These are phyloP conservation scores for Aegotheles bennettii DNA, from an alignment of 2,113 vertebrate genomes.

Conservation along the genomic window DNA sequence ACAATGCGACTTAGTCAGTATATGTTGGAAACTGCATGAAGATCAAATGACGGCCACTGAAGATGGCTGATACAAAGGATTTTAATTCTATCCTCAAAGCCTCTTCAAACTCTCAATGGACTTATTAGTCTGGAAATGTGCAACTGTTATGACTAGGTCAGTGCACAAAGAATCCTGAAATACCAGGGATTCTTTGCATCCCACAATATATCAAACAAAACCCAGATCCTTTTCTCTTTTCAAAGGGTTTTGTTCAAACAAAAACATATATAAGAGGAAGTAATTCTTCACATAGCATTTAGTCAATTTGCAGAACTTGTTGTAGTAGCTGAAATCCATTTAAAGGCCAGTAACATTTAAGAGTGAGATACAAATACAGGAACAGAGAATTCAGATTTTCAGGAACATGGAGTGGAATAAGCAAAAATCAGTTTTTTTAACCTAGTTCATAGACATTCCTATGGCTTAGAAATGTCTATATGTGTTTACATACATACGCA, in stretches of 20 bases:
- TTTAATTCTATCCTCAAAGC: conserved; percentile 20
- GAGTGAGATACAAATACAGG: not conserved
- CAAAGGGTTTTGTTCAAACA: not conserved
- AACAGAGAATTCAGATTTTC: not conserved
- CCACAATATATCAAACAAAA: not conserved
- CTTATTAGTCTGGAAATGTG: conserved; percentile 24
- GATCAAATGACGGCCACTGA: conserved; percentile 11
- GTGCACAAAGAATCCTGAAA: conserved; percentile 31
- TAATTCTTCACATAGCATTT: not conserved
- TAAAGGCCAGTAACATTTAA: not conserved
- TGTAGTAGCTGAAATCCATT: not conserved
- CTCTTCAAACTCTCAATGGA: not conserved
- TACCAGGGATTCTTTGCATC: conserved; percentile 16
- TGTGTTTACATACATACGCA: not conserved
- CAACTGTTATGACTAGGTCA: conserved; percentile 39
- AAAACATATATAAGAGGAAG: not conserved
- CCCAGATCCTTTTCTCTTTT: not conserved
- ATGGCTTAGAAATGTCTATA: not conserved
- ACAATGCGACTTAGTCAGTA: not conserved
- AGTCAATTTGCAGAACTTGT: not conserved
- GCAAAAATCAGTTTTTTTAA: not conserved
- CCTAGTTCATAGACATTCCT: not conserved
- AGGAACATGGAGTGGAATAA: not conserved
- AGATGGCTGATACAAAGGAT: not conserved
- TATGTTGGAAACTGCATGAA: not conserved